Conservation (phyloP, 2,113 vertebrate genomes). For the Rousettus leschenaultii region DNA sequence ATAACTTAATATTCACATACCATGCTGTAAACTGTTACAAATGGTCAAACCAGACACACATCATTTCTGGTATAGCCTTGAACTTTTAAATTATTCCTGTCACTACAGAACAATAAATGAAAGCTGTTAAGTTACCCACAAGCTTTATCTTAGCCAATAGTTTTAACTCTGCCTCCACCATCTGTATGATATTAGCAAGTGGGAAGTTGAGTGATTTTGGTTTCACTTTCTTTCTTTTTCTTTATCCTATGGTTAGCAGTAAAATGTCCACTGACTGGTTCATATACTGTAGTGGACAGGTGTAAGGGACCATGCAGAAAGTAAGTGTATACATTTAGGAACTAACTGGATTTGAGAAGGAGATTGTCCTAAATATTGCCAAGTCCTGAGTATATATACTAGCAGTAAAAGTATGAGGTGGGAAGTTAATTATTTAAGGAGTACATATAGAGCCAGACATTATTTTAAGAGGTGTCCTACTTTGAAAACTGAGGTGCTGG, state of each 20-base stretch:
- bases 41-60: not conserved
- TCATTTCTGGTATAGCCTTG: not conserved
- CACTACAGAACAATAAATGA: not conserved
- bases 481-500: not conserved
- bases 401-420: not conserved
- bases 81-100: not conserved
- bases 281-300: not conserved
- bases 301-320: not conserved
- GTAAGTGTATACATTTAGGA: not conserved
- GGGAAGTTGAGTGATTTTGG: not conserved
- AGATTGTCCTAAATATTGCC: not conserved
- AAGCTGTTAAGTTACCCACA: not conserved
- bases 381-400: not conserved
- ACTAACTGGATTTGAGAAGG: not conserved
- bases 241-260: not conserved
- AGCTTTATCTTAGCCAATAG: not conserved
- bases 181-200: not conserved
- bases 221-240: slow-evolving; percentile 27
- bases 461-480: not conserved
- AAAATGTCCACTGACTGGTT: not conserved
- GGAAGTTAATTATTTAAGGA: not conserved
- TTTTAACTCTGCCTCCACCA: not conserved
- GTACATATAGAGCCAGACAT: not conserved
- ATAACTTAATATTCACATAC: not conserved
- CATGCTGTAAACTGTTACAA: not conserved